Evolutionary conservation across 2,797 vertebrate genomes (phyloP), one percentile per base, ranked within the genome.

Genomic region (Alectoris magna): DNA sequence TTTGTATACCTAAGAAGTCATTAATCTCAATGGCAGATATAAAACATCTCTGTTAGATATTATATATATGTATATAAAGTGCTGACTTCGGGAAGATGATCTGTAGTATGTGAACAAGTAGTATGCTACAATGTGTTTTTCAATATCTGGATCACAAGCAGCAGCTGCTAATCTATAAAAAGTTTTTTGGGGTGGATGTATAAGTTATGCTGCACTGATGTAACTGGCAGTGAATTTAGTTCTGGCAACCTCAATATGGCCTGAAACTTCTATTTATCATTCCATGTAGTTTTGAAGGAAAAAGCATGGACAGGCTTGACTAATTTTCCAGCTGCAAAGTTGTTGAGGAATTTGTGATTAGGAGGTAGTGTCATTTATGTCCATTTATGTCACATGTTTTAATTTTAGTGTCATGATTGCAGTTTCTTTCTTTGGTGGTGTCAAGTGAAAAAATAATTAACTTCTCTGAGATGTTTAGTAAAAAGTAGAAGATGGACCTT

Each of bases 241-340:
- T 90, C 13, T 9, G 34, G 10, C 5, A 67, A 11, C 4, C 73
- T 39, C 31, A 9, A 22, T 41, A 38, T n/a, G 34, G 15, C 58
- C 21, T 63, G 9, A 69, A 89, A 53, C 14, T 60, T 75, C 9
- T 58, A 36, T 27, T 59, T 36, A 44, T 39, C 4, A 49, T 36
- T 56, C 34, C 4, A 18, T 0, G 0, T 59, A 14, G 1, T 74
- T 87, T 48, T n/a, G 27, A 85, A 78, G 6, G 58, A 60, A 58
- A 26, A 59, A 29, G 24, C 36, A 49, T 3, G 0, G 15, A 23
- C 12, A 48, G 31, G 9, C 43, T 43, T 71, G 9, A 9, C 31
- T 53, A 39, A 36, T 39, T 49, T 85, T 56, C 15, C 29, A 51
- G 18, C 38, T 74, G 21, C 17, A 31, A 77, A 58, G 6, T 15